A percentile compares a stretch with the other conserved stretches of the same genome.
phyloP scores from a whole-genome alignment of 1,140 invertebrate species.

The Fopius arisanus region DNA sequence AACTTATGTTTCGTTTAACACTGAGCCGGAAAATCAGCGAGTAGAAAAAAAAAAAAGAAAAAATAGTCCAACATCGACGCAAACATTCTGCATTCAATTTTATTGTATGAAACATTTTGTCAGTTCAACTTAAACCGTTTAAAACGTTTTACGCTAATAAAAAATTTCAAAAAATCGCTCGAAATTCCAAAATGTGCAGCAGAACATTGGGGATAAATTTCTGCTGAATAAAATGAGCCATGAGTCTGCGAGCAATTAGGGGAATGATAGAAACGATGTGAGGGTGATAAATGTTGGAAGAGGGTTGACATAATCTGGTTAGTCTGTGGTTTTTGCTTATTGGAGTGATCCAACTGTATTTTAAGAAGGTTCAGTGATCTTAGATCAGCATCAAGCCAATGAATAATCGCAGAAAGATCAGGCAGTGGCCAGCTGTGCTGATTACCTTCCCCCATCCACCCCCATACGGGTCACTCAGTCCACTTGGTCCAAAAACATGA shows the following conservation, averaged over 20 bases:
- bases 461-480: slow-evolving; percentile 25
- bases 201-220: no score
- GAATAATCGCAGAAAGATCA: slow-evolving; percentile 56
- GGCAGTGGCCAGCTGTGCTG: slow-evolving; percentile 49
- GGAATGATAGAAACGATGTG: slow-evolving; percentile 49
- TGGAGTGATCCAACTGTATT: not conserved
- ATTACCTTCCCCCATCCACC: not conserved
- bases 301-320: no score
- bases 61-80: no score
- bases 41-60: not conserved
- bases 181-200: no score
- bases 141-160: no score
- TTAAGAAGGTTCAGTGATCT: not conserved
- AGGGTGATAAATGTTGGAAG: slow-evolving; percentile 55
- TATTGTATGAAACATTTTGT: no score
- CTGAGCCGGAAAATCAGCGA: slow-evolving; percentile 46
- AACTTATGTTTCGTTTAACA: slow-evolving; percentile 63
- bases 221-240: not conserved
- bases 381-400: not conserved
- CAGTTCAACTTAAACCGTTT: no score
- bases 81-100: no score
- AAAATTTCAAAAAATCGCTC: no score
- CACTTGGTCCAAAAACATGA: slow-evolving; percentile 41
- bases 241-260: slow-evolving; percentile 43
- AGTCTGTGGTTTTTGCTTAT: slow-evolving; percentile 52